A percentile compares a stretch with the other conserved stretches of the same genome.
Evolutionary conservation across 2,888 invertebrate genomes (phyloP).

Genomic region (Eupelmus urozonus): DNA sequence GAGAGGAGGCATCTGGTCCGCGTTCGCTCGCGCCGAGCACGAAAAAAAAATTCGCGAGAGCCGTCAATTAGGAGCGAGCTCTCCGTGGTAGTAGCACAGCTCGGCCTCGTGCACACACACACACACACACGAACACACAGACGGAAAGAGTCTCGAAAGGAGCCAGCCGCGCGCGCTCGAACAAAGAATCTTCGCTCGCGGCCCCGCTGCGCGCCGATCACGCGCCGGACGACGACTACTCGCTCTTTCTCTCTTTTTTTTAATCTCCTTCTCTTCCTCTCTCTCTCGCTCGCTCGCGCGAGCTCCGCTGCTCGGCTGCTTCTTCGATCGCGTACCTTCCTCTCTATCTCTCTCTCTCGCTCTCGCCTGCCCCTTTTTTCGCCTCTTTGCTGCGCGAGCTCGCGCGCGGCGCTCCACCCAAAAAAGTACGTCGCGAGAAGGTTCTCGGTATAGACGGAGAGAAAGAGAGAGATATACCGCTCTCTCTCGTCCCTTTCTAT

Average conservation of each 20-base stretch:
- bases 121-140: background rate
- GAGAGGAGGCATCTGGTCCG: conserved; percentile 64
- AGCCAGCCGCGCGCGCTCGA: background rate
- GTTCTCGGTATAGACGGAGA: background rate
- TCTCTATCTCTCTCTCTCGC: conserved; percentile 61
- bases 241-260: background rate
- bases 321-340: conserved; percentile 54
- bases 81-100: conserved; percentile 48
- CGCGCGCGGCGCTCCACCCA: background rate
- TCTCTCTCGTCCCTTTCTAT: background rate
- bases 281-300: conserved; percentile 61
- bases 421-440: conserved; percentile 8
- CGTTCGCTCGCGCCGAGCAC: conserved; percentile 67
- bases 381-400: background rate
- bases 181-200: conserved; percentile 25
- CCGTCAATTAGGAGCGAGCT: conserved; percentile 73
- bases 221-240: conserved; percentile 62
- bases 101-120: conserved; percentile 40
- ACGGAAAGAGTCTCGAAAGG: background rate
- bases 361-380: conserved; percentile 45
- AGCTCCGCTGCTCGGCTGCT: conserved; percentile 53
- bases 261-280: background rate
- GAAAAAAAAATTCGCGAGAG: conserved; percentile 71
- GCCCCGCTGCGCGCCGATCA: conserved; percentile 57
- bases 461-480: background rate